Base-by-base conservation (phyloP, 35 echinoderm and acorn worm genomes). In the Patiria miniata region DNA sequence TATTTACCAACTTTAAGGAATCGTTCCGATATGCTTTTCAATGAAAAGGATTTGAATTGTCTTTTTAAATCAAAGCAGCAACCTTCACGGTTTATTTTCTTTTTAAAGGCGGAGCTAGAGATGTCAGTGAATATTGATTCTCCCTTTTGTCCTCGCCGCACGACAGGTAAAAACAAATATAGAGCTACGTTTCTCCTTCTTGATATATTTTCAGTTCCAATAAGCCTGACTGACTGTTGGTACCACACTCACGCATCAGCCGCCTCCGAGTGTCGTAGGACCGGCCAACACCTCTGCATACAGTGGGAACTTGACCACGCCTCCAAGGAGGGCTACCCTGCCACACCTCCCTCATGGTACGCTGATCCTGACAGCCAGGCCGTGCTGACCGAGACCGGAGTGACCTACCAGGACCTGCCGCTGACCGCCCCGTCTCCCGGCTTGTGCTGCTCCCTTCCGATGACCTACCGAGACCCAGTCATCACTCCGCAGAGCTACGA, bases 201-300 rank as follows among this genome's bases (percentile, higher is more conserved):
- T 47, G 42, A 6, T 12, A 47, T 47, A 6, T 47, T 47, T 47
- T 47, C 42, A 47, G 42, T 47, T 6, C 4, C 42, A 47, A 6
- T 47, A 6, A 47, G 42, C 42, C 42, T 6, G 12, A 47, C 42
- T 47, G 42, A 47, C 42, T 47, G 42, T 47, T 12, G 42, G 42
- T 47, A 47, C 42, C 42, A 12, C 4, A 32, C 61, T 26, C 61
- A 69, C 28, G 1, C 6, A 7, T 69, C 26, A 29, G 61, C 61
- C 34, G 19, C 61, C 2, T 26, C 22, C 8, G 61, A 69, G 61
- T 69, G 61, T 29, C 61, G 28, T 22, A 30, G 61, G 1, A 23
- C 61, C 61, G 61, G 61, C 65, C 26, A 73, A 73, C 65, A 73
- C 34, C 65, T 73, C 65, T 73, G 65, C 34, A 12, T 32, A 28